Conservation (phyloP, 2,113 vertebrate genomes). For the Sorex araneus region DNA sequence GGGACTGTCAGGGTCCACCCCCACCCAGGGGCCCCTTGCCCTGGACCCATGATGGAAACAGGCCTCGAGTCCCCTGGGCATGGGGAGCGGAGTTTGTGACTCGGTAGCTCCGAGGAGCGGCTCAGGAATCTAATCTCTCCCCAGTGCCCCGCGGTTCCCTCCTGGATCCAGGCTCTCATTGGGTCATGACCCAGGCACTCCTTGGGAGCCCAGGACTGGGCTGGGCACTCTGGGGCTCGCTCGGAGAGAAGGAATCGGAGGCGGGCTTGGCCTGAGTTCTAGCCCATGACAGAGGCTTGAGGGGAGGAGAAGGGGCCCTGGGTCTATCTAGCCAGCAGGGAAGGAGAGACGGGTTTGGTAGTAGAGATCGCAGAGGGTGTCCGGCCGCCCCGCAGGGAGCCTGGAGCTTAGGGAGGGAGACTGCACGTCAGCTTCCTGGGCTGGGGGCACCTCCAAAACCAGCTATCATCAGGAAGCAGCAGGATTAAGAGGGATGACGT, state of each 20-base stretch:
- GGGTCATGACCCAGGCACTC: too few species aligned
- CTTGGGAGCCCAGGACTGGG: too few species aligned
- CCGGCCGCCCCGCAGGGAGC: not conserved
- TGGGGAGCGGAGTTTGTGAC: not conserved
- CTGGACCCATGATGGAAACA: not conserved
- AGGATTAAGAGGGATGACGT: not conserved
- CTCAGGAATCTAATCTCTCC: conserved; percentile 23
- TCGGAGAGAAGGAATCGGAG: too few species aligned
- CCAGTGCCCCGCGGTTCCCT: not conserved
- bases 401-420: not conserved
- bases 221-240: too few species aligned
- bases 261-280: too few species aligned
- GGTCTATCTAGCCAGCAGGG: too few species aligned
- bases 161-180: too few species aligned
- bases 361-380: too few species aligned
- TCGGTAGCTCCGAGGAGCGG: not conserved
- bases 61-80: not conserved
- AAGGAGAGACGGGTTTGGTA: too few species aligned
- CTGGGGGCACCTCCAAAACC: not conserved
- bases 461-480: not conserved
- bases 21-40: not conserved
- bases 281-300: too few species aligned
- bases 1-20: not conserved
- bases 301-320: too few species aligned
- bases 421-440: fast-evolving